These are phyloP conservation scores for Cancer borealis DNA, from an alignment of 2,888 invertebrate species.

Conservation along the genomic window DNA sequence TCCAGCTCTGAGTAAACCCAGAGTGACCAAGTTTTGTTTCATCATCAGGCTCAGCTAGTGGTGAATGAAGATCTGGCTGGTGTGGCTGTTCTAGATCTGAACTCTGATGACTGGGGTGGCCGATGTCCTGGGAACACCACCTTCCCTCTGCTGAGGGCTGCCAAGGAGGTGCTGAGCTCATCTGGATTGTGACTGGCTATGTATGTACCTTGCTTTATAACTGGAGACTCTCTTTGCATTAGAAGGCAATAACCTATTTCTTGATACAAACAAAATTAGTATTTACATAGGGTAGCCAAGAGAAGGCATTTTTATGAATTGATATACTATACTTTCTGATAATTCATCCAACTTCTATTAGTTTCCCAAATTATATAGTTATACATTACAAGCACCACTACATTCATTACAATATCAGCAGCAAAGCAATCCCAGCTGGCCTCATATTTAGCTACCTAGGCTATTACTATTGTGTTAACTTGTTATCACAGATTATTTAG, in stretches of 20 bases:
- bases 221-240: not conserved
- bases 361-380: not conserved
- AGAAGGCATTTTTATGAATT: no score
- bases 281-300: no score
- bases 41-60: constrained; percentile 66
- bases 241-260: no score
- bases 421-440: not conserved
- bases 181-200: not conserved
- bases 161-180: not conserved
- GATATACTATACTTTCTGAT: not conserved
- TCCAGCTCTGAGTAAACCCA: not conserved
- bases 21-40: not conserved
- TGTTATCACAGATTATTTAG: constrained; percentile 2
- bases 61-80: constrained; percentile 62
- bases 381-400: not conserved
- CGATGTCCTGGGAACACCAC: constrained; percentile 26
- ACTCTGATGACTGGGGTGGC: constrained; percentile 74
- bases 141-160: constrained; percentile 39
- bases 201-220: not conserved
- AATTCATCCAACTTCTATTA: not conserved
- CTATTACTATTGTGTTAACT: not conserved
- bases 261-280: no score
- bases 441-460: not conserved
- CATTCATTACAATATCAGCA: not conserved
- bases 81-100: constrained; percentile 71